Evolutionary conservation across 2,797 vertebrate species (phyloP), one percentile per base, ranked within the genome.

Genomic region (Salarias fasciatus): DNA sequence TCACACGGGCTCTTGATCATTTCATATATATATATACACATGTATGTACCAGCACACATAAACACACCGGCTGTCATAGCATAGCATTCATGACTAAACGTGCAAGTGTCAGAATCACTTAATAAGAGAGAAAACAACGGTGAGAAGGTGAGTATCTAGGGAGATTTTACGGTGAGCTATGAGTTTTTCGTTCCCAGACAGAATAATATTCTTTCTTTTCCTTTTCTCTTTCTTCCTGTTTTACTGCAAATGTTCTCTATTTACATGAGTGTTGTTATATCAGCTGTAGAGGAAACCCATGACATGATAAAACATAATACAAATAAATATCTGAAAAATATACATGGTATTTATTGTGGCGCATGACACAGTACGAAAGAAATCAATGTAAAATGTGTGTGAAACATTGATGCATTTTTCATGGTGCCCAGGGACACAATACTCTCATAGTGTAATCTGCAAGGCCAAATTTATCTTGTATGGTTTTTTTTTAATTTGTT

Each of bases 61-160:
- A 42, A 59, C 67, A 61, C 71, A 58, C 35, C 2, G 10, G 18
- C 69, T 63, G 62, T 69, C 61, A 24, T 29, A 12, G 57, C 61
- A 24, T 29, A 12, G 57, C 43, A 63, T 48, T 70, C 63, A 46
- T 80, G 64, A 79, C 63, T 61, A 69, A 74, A 72, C 73, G 62
- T 70, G 62, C 75, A 62, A 78, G 75, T 68, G 75, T 85, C 80
- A 69, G 55, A 73, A 64, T 74, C 63, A 38, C 76, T 88, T 75
- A 74, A 28, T 38, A 18, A 36, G 24, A 75, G 64, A 69, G 38
- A 53, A 31, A 58, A 57, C 82, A 55, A 49, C 47, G 44, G 47
- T 6, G 51, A 71, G 59, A 53, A 43, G 46, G 44, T 63, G 68
- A 69, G 53, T 65, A 68, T 79, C 75, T 71, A 59, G 59, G 79